A percentile compares a stretch with the other conserved stretches of the same genome.
These are phyloP conservation scores for Piscicola geometra DNA, from an alignment of 2,888 invertebrate genomes.

Conservation along the genomic window DNA sequence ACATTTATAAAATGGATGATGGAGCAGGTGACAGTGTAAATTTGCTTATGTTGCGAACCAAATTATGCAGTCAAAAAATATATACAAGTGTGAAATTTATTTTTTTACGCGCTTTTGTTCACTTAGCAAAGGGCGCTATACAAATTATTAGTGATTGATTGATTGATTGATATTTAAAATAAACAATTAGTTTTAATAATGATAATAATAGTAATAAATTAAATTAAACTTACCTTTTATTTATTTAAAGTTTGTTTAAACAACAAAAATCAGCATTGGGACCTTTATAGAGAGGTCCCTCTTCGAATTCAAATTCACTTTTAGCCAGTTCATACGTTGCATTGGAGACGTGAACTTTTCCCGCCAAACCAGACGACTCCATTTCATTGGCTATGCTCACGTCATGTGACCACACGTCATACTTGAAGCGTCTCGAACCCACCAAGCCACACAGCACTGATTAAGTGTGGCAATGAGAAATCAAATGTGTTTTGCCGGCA, in stretches of 20 bases:
- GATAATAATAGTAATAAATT: constrained; percentile 32
- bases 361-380: constrained; percentile 71
- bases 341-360: constrained; percentile 83
- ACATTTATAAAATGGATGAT: too few relatives aligned
- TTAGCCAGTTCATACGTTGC: constrained; percentile 77
- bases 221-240: background rate
- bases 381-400: constrained; percentile 89
- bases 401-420: constrained; percentile 98
- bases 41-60: too few relatives aligned
- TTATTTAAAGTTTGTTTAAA: background rate
- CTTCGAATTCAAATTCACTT: constrained; percentile 67
- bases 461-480: background rate
- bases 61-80: too few relatives aligned
- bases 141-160: too few relatives aligned
- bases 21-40: too few relatives aligned
- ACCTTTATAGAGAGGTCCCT: constrained; percentile 77
- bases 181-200: too few relatives aligned
- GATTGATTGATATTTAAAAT: background rate
- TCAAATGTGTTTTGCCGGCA: too few relatives aligned
- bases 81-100: too few relatives aligned
- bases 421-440: constrained; percentile 87
- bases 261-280: constrained; percentile 48
- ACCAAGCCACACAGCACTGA: constrained; percentile 82
- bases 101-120: too few relatives aligned
- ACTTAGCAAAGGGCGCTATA: too few relatives aligned